Base-by-base conservation (phyloP, 1,140 invertebrate genomes). In the Pectinophora gossypiella region DNA sequence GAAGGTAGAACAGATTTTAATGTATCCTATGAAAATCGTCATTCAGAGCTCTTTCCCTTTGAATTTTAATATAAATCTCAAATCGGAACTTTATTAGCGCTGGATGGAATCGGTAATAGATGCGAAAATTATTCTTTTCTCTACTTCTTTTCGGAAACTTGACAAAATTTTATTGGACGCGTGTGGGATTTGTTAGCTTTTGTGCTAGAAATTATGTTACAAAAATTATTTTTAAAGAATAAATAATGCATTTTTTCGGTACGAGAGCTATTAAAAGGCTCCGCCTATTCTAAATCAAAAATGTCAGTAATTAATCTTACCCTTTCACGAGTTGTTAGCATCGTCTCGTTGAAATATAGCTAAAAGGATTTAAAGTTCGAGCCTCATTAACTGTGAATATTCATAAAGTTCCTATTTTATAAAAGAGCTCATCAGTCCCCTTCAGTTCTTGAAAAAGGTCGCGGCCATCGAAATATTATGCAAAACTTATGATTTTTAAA, bases 1-100 rank as follows among this genome's bases (percentile, higher is more conserved):
- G 73, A 67, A 75, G 58, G 67, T 81, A 59, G 74, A 81, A 84
- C 80, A 86, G 83, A 84, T 86, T 86, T 86, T 84, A 82, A 86
- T 82, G 83, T 71, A 79, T 84, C 80, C 80, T 82, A 86, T 84
- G 83, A 86, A 85, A 83, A 84, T 86, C 71, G 82, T 80, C 73
- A 75, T 80, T 72, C 78, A 61, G 67, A 72, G 59, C 56, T 60
- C 47, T 70, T 71, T 77, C 72, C 65, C 72, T 82, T 80, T 81
- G 82, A 82, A 84, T 84, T 84, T 85, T 84, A 82, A 84, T 86
- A 84, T 83, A 72, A 77, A 80, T 81, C 76, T 68, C 50, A 57
- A 71, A 81, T 83, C 68, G 74, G 54, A 65, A 77, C 52, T 82
- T 82, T 85, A 83, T 83, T 85, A 83, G 82, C 79, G 74, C 70